Conservation (phyloP, 2,113 vertebrate genomes). For the Toxotes jaculatrix region DNA sequence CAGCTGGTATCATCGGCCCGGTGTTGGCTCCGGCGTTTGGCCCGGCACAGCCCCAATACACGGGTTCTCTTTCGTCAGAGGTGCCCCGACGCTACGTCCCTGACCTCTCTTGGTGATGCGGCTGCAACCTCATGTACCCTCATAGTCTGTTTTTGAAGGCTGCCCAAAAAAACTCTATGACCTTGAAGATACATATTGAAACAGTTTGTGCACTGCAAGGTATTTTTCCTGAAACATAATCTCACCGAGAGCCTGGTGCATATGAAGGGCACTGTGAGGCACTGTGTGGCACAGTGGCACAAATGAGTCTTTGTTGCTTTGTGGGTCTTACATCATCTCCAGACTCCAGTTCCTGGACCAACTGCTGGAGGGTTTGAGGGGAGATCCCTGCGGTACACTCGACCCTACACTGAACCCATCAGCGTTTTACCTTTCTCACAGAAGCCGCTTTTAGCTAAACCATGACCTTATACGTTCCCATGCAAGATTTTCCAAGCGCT, state of each 20-base stretch:
- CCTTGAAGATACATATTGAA: slow-evolving; percentile 54
- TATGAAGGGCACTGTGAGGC: slow-evolving; percentile 38
- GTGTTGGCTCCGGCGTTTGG: not conserved
- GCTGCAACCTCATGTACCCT: not conserved
- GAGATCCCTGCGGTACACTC: slow-evolving; percentile 30
- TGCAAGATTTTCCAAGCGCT: slow-evolving; percentile 1
- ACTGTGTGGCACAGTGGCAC: slow-evolving; percentile 58
- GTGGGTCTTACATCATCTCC: slow-evolving; percentile 62
- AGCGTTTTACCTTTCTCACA: slow-evolving; percentile 37
- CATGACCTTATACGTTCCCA: slow-evolving; percentile 14
- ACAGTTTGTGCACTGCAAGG: slow-evolving; percentile 9
- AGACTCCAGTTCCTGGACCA: slow-evolving; percentile 44
- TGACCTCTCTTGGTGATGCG: slow-evolving; percentile 1
- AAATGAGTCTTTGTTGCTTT: slow-evolving; percentile 67
- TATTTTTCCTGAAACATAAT: slow-evolving; percentile 64
- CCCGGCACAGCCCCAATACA: not conserved
- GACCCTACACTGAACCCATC: slow-evolving; percentile 43
- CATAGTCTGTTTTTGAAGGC: slow-evolving; percentile 4
- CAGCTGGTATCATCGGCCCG: not conserved
- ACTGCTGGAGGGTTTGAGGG: slow-evolving; percentile 21
- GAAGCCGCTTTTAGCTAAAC: slow-evolving; percentile 27
- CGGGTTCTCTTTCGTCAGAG: slow-evolving; percentile 4
- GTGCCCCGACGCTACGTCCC: not conserved
- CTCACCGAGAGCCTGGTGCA: slow-evolving; percentile 28
- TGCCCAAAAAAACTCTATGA: slow-evolving; percentile 22